Conservation (phyloP, 2,113 vertebrate genomes). For the Fukomys damarensis region DNA sequence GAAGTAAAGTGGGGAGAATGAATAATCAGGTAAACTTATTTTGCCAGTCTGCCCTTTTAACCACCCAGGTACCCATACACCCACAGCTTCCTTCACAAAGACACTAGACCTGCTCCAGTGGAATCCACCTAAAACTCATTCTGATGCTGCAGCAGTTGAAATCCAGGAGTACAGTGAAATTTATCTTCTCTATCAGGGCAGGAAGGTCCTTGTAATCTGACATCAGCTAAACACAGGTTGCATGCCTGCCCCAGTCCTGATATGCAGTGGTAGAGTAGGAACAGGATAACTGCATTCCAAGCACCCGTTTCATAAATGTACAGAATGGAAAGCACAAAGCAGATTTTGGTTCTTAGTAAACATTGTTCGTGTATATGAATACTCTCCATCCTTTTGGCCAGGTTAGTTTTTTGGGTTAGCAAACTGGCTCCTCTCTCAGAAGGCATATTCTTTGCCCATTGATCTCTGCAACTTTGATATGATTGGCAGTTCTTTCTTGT, state of each 20-base stretch:
- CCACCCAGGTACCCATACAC: background rate
- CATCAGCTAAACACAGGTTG: background rate
- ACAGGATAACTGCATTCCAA: background rate
- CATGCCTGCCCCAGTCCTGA: too few relatives aligned
- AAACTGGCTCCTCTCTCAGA: background rate
- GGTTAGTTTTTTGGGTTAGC: background rate
- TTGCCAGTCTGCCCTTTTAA: background rate
- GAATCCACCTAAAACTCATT: background rate
- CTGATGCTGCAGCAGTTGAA: background rate
- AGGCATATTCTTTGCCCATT: background rate
- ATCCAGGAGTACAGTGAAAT: background rate
- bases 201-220: background rate
- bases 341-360: background rate
- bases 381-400: background rate
- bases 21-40: background rate
- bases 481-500: background rate
- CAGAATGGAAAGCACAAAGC: background rate
- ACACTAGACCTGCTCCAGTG: background rate
- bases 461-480: background rate
- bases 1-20: background rate
- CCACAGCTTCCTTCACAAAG: slow-evolving; percentile 4
- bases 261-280: background rate
- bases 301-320: background rate
- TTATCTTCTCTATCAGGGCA: background rate
- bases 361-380: background rate